phyloP scores from a whole-genome alignment of 2,888 invertebrate genomes.

The Cosmia trapezina region DNA sequence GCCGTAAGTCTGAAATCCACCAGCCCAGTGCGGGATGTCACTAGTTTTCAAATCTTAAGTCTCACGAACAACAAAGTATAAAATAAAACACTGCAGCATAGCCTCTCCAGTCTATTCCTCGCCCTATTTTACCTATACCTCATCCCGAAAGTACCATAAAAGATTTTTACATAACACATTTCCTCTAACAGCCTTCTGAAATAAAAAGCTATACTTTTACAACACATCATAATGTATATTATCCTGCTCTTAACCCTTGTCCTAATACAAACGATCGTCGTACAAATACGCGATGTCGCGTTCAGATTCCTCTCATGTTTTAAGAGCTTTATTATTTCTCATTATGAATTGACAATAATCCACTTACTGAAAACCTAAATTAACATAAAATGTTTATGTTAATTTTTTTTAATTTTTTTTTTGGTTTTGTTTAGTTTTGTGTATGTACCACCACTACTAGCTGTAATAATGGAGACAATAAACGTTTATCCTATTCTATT shows the following conservation, averaged over 20 bases:
- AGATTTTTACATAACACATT: constrained; percentile 9
- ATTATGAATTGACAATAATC: no score
- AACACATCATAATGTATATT: background rate
- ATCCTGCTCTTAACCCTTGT: background rate
- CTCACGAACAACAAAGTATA: background rate
- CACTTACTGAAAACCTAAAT: no score
- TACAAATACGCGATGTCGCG: background rate
- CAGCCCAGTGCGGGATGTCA: no score
- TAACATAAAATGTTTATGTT: no score
- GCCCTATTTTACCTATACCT: background rate
- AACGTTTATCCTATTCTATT: no score
- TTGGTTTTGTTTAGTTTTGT: no score
- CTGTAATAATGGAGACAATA: no score
- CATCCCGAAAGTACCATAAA: background rate
- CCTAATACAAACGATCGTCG: background rate
- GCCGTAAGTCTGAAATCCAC: no score
- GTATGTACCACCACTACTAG: no score
- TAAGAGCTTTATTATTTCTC: no score
- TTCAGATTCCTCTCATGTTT: background rate
- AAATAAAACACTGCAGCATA: background rate
- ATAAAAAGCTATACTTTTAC: constrained; percentile 16
- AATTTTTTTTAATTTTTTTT: no score
- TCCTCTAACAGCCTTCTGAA: background rate
- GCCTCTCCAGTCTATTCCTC: background rate
- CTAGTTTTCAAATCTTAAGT: no score